phyloP scores from a whole-genome alignment of 2,888 invertebrate genomes.

The Epirrita christyi region DNA sequence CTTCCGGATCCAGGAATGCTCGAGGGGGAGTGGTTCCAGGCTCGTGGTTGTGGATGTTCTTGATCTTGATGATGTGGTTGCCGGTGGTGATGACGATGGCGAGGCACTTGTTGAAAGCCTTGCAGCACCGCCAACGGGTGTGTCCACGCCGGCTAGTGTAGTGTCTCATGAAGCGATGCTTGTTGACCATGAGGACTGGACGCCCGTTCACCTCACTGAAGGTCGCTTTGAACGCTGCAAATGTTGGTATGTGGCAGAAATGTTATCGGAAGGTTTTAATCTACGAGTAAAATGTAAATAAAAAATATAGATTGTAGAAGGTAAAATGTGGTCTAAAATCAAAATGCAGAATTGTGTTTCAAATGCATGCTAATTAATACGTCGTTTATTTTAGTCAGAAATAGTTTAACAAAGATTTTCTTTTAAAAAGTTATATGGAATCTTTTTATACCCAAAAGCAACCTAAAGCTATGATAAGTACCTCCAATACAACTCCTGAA shows the following conservation, averaged over 20 bases:
- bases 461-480: too few species aligned
- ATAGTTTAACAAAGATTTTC: too few species aligned
- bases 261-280: neutral
- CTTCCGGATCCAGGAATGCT: slow-evolving; percentile 4
- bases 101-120: slow-evolving; percentile 63
- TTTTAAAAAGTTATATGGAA: too few species aligned
- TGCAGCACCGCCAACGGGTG: slow-evolving; percentile 70
- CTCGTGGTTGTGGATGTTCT: slow-evolving; percentile 65
- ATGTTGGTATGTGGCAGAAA: slow-evolving; percentile 1
- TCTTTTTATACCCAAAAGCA: too few species aligned
- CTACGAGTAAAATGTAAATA: neutral
- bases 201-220: slow-evolving; percentile 54
- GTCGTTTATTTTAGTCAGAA: too few species aligned
- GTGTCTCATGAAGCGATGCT: slow-evolving; percentile 64
- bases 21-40: slow-evolving; percentile 12
- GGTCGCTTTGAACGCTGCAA: slow-evolving; percentile 37
- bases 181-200: slow-evolving; percentile 61
- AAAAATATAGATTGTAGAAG: neutral
- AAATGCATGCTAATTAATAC: too few species aligned
- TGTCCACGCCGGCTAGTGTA: slow-evolving; percentile 63
- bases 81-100: slow-evolving; percentile 69
- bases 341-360: too few species aligned
- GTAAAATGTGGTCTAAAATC: neutral
- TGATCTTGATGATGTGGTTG: slow-evolving; percentile 63
- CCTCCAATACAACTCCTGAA: too few species aligned